Evolutionary conservation across 2,888 invertebrate species (phyloP), one percentile per base, ranked within the genome.

Genomic region (Agrochola lota): DNA sequence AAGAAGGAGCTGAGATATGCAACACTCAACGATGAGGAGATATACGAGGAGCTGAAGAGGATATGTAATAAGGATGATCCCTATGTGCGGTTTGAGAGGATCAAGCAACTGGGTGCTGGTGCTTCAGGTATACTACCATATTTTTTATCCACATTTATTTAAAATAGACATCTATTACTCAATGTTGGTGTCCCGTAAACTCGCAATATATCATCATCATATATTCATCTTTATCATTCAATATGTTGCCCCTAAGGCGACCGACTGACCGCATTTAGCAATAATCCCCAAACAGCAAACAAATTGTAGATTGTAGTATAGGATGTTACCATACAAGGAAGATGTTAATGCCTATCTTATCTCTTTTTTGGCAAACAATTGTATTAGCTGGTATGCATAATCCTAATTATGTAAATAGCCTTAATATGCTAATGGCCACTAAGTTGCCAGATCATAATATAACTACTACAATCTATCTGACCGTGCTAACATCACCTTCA

Each of bases 51-150:
- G 90, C 95, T 99, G 74, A 97, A 97, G 85, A 97, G 97, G 84
- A 98, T 99, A 91, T 99, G 99, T 89, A 98, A 98, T 92, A 97
- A 97, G 17, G 98, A 98, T 74, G 98, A 99, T 95, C 99, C 99
- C 0, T 97, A 98, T 84, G 97, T 97, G 40, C 97, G 98, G 85
- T 99, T 99, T 94, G 97, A 98, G 85, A 97, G 98, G 84, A 97
- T 98, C 84, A 98, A 98, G 91, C 99, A 99, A 93, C 97, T 99
- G 70, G 99, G 99, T 72, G 98, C 98, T 49, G 99, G 99, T 23
- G 99, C 99, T 66, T 99, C 99, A 55, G 97, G 97, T 97, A 93
- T 87, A 55, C 63, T 49, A 62, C 68, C 6, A 66, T 64, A 66
- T 40, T 64, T 68, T 78, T 70, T 11, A 43, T 30, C 5, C 8